Conservation (phyloP, 2,113 vertebrate species). For the Tonatia bakeri region DNA sequence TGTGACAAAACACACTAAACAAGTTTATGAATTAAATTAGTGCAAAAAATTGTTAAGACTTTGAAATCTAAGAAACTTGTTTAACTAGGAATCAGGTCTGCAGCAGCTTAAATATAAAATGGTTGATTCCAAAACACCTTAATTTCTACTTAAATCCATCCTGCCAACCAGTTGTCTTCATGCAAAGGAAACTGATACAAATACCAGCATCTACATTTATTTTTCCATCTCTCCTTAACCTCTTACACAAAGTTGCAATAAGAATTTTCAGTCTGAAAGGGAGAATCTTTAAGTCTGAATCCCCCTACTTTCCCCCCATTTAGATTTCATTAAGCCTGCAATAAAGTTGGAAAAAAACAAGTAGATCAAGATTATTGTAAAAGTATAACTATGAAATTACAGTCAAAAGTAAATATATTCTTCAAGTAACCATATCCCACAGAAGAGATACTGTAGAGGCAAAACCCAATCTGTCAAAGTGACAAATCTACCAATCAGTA, state of each 20-base stretch:
- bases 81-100: neutral
- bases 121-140: neutral
- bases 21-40: neutral
- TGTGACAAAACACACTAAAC: neutral
- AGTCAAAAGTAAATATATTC: neutral
- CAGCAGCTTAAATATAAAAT: neutral
- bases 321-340: neutral
- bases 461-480: neutral
- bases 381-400: neutral
- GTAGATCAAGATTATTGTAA: neutral
- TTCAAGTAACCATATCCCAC: neutral
- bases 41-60: neutral
- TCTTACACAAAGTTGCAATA: neutral
- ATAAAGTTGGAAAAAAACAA: neutral
- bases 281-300: neutral
- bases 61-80: neutral
- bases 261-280: neutral
- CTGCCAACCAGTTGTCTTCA: neutral
- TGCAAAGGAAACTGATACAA: neutral
- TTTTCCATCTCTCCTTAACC: neutral
- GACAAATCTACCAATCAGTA: neutral
- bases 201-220: neutral
- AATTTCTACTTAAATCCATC: slow-evolving; percentile 17
- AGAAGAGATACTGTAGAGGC: neutral
- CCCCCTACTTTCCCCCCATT: neutral